A percentile compares a stretch with the other conserved stretches of the same genome.
Conservation (phyloP, 2,113 vertebrate genomes). For the Tichodroma muraria region DNA sequence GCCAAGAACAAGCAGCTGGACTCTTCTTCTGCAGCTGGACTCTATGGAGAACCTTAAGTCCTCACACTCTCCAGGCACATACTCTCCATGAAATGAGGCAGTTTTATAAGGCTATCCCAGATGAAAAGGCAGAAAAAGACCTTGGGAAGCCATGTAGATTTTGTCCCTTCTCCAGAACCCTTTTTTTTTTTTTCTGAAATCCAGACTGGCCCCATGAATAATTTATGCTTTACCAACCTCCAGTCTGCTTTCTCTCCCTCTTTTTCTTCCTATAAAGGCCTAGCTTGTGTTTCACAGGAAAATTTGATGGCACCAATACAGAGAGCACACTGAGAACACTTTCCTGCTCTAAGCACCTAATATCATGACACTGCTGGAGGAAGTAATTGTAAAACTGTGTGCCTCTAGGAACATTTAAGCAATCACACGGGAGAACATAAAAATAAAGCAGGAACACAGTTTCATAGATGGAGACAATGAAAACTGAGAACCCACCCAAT, state of each 20-base stretch:
- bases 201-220: not conserved
- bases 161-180: not conserved
- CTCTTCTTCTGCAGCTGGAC: not conserved
- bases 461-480: not conserved
- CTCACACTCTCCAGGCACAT: not conserved
- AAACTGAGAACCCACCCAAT: not conserved
- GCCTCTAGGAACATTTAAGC: not conserved
- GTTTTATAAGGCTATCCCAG: not conserved
- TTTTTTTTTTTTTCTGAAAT: not conserved
- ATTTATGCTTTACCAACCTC: not conserved
- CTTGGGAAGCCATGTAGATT: accelerated
- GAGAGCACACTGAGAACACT: not conserved
- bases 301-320: not conserved
- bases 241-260: not conserved
- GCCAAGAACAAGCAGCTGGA: not conserved
- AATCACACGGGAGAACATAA: not conserved
- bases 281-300: not conserved
- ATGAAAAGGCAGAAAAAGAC: not conserved
- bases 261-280: not conserved
- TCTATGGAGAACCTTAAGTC: not conserved
- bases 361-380: not conserved
- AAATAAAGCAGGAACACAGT: not conserved
- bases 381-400: not conserved
- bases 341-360: not conserved
- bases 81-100: not conserved